Base-by-base conservation (phyloP, 2,113 vertebrate species). In the Oostethus manadensis region DNA sequence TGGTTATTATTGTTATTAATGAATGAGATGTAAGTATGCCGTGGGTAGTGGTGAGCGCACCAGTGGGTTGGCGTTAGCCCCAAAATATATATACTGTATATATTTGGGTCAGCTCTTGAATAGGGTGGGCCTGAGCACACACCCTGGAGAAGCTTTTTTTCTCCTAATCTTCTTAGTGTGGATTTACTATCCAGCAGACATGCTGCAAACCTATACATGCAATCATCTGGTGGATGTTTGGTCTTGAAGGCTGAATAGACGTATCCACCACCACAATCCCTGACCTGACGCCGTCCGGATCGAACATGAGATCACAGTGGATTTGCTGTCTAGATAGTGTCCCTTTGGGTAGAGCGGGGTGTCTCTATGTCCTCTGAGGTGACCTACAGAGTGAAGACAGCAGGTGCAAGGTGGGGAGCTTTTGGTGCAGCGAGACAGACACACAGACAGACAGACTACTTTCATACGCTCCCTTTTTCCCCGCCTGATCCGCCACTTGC, bases 91-190 rank as follows among this genome's bases (percentile, higher is more conserved):
- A 42, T 42, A 3, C 35, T 10, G 35, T 10, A 42, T 42, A 42
- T 42, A 42, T 42, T 42, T 13, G 38, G 38, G 38, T 42, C 38
- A 14, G 38, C 3, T 18, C 18, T 20, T 54, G 20, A 55, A 55
- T 14, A 20, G 18, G 53, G 53, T 55, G 53, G 43, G 42, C 20
- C 60, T 49, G 51, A 60, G 71, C 65, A 56, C 59, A 70, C 59
- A 70, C 57, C 62, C 56, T 51, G 60, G 18, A 58, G 50, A 59
- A 51, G n/a, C 42, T 62, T 62, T 58, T 60, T 75, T 54, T 22
- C 4, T 44, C 65, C 50, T 82, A 81, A 85, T 85, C 85, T 81
- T 77, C 83, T 84, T 81, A 79, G 57, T 16, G 16, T 64, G 73
- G 73, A 84, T 81, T 78, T 69, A 60, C 68, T 69, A 71, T 42